Conservation (phyloP, 2,797 vertebrate genomes). For the Enteromius mattozi region DNA sequence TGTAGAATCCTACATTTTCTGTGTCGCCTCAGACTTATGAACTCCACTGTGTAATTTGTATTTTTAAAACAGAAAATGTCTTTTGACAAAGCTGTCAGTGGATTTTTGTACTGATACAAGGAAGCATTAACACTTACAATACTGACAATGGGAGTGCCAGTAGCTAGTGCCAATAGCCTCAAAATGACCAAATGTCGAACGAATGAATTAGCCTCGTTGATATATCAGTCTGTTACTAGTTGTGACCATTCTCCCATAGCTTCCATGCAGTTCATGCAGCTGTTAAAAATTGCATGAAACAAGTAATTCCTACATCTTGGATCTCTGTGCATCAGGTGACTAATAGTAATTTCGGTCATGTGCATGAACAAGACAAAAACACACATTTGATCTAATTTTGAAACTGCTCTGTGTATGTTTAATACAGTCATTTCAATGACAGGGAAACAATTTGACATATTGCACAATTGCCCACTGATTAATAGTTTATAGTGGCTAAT, state of each 20-base stretch:
- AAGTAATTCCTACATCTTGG: neutral
- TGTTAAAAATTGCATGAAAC: constrained; percentile 1
- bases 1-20: neutral
- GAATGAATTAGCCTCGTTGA: neutral
- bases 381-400: neutral
- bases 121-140: neutral
- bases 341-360: neutral
- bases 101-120: neutral
- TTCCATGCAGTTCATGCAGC: neutral
- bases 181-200: neutral
- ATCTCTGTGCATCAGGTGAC: neutral
- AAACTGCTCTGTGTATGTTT: constrained; percentile 10
- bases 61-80: neutral
- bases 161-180: neutral
- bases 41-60: neutral
- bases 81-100: neutral
- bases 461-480: neutral
- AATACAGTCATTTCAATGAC: neutral
- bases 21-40: constrained; percentile 4
- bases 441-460: neutral
- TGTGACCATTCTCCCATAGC: too few species aligned
- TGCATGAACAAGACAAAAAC: neutral
- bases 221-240: neutral
- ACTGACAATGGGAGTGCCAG: neutral
- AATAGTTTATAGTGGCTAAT: neutral